A percentile compares a stretch with the other conserved stretches of the same genome.
These are phyloP conservation scores for Tamandua tetradactyla DNA, from an alignment of 2,797 vertebrate species.

Conservation along the genomic window DNA sequence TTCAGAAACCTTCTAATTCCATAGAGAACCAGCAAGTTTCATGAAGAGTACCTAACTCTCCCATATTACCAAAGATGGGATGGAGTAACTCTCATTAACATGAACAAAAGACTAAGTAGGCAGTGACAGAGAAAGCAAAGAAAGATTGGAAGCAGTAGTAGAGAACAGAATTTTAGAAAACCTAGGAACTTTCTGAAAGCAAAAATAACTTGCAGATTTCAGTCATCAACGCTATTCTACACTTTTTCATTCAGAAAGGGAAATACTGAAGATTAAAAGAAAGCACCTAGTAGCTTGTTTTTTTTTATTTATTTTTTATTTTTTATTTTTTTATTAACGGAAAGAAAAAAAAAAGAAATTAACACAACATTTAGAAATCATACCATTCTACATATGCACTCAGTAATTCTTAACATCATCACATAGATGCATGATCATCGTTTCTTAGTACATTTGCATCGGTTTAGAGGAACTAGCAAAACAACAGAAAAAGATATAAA, in stretches of 20 bases:
- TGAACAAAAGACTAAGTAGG: neutral
- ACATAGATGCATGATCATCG: too few species aligned
- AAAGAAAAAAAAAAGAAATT: too few species aligned
- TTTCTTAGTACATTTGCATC: too few species aligned
- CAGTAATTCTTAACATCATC: too few species aligned
- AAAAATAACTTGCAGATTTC: neutral
- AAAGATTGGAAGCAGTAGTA: neutral
- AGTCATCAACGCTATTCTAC: neutral
- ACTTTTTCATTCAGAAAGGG: neutral
- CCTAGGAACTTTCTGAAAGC: neutral
- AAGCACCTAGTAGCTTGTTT: neutral
- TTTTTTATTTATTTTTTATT: too few species aligned
- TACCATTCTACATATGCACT: too few species aligned
- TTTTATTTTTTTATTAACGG: too few species aligned
- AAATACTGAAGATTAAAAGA: neutral
- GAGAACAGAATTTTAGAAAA: neutral
- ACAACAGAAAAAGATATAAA: too few species aligned
- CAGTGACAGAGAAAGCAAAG: neutral
- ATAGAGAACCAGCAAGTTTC: neutral
- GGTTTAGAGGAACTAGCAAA: too few species aligned
- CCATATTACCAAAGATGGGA: neutral
- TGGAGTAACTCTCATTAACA: neutral
- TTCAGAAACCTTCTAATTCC: neutral
- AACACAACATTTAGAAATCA: too few species aligned
- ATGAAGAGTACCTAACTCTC: neutral